Percentiles rank a stretch among this genome's conserved stretches.
Evolutionary conservation across 2,113 vertebrate genomes (phyloP).

Genomic region (Rhinogobius similis): DNA sequence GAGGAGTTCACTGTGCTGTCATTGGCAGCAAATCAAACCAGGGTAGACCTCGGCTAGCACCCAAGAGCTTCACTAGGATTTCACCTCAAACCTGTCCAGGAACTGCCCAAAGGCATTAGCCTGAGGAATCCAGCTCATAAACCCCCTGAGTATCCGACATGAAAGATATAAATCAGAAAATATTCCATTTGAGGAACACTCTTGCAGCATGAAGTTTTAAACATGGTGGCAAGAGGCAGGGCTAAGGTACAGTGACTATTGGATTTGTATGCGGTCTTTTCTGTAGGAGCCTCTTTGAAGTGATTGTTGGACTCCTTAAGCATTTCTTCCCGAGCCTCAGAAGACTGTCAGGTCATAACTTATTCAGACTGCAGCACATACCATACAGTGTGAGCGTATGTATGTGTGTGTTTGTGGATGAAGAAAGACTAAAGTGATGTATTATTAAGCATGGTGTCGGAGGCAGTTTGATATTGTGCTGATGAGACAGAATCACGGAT

Average conservation of each 20-base stretch:
- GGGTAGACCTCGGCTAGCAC: constrained; percentile 8
- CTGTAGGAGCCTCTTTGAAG: constrained; percentile 52
- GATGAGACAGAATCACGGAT: constrained; percentile 70
- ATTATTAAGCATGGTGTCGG: constrained; percentile 65
- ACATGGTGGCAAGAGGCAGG: background rate
- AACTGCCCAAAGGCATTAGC: constrained; percentile 22
- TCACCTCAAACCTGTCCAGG: constrained; percentile 25
- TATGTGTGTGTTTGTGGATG: constrained; percentile 4
- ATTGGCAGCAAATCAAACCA: too few relatives aligned
- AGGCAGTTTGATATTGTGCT: constrained; percentile 71
- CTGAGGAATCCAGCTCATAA: constrained; percentile 4
- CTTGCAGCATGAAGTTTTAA: background rate
- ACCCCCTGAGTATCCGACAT: background rate
- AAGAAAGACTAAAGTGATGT: constrained; percentile 57
- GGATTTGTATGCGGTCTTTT: constrained; percentile 18
- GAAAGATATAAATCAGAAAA: background rate
- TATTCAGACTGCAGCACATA: constrained; percentile 62
- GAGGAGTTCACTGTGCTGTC: too few relatives aligned
- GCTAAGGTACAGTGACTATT: constrained; percentile 24
- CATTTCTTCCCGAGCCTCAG: constrained; percentile 46
- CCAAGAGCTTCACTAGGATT: constrained; percentile 20
- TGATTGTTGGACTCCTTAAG: constrained; percentile 54
- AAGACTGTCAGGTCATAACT: constrained; percentile 64
- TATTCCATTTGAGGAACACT: background rate
- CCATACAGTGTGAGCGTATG: constrained; percentile 28